phyloP scores from a whole-genome alignment of 2,797 vertebrate genomes.

The Sandelia bainsii region DNA sequence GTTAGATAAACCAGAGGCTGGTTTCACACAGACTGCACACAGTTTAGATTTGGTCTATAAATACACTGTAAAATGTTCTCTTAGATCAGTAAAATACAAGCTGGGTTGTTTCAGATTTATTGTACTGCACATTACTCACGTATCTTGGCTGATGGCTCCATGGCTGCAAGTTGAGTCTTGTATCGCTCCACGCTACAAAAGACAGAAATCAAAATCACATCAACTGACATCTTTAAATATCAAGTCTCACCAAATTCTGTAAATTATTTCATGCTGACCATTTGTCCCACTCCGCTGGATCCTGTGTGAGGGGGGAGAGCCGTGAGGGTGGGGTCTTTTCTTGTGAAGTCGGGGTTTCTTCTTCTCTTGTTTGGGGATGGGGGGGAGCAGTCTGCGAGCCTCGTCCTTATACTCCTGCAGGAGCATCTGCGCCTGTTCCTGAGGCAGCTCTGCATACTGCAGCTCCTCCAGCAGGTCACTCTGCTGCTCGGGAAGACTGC shows the following conservation, averaged over 20 bases:
- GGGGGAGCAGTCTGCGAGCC: constrained; percentile 87
- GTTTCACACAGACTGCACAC: too few species aligned
- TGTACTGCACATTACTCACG: constrained; percentile 69
- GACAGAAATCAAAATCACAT: constrained; percentile 5
- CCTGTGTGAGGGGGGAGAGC: constrained; percentile 45
- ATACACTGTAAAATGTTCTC: too few species aligned
- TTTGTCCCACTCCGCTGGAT: constrained; percentile 73
- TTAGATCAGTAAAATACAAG: too few species aligned
- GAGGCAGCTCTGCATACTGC: constrained; percentile 86
- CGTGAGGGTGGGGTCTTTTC: constrained; percentile 71
- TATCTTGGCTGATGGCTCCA: constrained; percentile 86
- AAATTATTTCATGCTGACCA: constrained; percentile 31
- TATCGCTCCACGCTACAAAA: constrained; percentile 80
- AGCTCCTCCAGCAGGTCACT: constrained; percentile 88
- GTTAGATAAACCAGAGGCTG: neutral
- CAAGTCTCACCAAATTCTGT: neutral
- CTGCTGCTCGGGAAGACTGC: constrained; percentile 88
- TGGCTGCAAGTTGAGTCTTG: constrained; percentile 75
- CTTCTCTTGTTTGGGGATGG: constrained; percentile 80
- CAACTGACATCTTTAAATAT: neutral
- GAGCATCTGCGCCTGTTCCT: constrained; percentile 84
- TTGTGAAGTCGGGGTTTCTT: constrained; percentile 79
- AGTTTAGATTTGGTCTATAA: too few species aligned
- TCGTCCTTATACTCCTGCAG: constrained; percentile 88
- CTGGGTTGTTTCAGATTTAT: neutral